Conservation (phyloP, 2,888 invertebrate species). For the Neoascia interrupta region DNA sequence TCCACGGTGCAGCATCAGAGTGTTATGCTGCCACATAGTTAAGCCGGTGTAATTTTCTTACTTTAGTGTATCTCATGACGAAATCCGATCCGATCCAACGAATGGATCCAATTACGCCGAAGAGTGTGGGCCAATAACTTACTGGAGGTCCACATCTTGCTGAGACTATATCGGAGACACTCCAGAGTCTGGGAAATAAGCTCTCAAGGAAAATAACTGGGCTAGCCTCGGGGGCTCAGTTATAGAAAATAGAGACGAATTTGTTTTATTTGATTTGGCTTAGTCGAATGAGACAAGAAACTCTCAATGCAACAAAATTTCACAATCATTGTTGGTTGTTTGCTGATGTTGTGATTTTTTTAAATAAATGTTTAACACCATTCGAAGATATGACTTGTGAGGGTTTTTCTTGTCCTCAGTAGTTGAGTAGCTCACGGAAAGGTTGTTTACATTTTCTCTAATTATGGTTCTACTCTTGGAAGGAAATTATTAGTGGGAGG, state of each 20-base stretch:
- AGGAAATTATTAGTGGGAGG: slow-evolving; percentile 25
- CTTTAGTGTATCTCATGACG: slow-evolving; percentile 49
- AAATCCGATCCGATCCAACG: slow-evolving; percentile 63
- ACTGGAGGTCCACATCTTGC: slow-evolving; percentile 56
- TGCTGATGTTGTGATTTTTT: not conserved
- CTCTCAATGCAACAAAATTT: not conserved
- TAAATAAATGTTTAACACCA: slow-evolving; percentile 18
- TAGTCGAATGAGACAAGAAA: slow-evolving; percentile 2
- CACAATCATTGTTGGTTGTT: no score
- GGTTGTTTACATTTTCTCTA: slow-evolving; percentile 33
- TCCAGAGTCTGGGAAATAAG: slow-evolving; percentile 44
- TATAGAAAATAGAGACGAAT: slow-evolving; percentile 26
- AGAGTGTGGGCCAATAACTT: slow-evolving; percentile 63
- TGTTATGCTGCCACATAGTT: slow-evolving; percentile 60
- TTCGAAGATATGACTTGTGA: no score
- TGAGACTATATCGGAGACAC: slow-evolving; percentile 43
- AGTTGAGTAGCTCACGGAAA: slow-evolving; percentile 44
- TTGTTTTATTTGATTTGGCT: slow-evolving; percentile 5
- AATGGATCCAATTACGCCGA: slow-evolving; percentile 62
- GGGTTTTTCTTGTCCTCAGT: slow-evolving; percentile 1
- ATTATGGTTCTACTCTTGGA: slow-evolving; percentile 35
- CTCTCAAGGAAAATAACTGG: slow-evolving; percentile 37
- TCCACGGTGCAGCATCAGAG: slow-evolving; percentile 10
- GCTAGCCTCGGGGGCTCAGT: slow-evolving; percentile 40
- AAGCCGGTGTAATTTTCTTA: slow-evolving; percentile 58